Evolutionary conservation across 2,888 invertebrate genomes (phyloP), one percentile per base, ranked within the genome.

Genomic region (Melanchra persicariae): DNA sequence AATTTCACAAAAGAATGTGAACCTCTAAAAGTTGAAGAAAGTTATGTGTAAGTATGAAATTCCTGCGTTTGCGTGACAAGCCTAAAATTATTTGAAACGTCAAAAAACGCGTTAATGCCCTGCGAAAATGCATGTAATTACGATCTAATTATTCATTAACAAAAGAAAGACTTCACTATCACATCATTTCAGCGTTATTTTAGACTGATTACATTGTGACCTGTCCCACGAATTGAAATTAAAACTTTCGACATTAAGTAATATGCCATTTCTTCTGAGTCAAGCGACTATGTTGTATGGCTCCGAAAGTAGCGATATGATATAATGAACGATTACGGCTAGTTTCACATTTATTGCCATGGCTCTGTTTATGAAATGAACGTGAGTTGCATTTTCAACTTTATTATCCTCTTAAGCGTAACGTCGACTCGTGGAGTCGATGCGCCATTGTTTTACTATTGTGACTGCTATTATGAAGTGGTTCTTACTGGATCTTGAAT

Each of bases 141-240:
- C 40, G 22, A 55, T 49, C 59, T 64, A 69, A 74, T 73, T 62
- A 70, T 61, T 51, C 26, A 65, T 43, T 57, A 71, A 81, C 79
- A 79, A 82, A 65, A 71, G 76, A 74, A 74, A 76, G 30, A 65
- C 30, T 60, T 64, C 19, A 54, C 54, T 43, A 55, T 74, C 55
- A 74, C 34, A 61, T 67, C 15, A 64, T 71, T 34, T 54, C 59
- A 47, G 58, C 63, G 43, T 59, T 54, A 70, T 63, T 70, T 72
- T 65, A 52, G 59, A 60, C 52, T 66, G 63, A 67, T 70, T 51
- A 59, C 54, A 62, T 47, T 81, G 71, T 37, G 73, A 72, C 62
- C 22, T 74, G 75, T 85, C 82, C 49, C 84, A 82, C 82, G 79
- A 74, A 73, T 77, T 70, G 51, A 45, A 81, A 75, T 24, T 40